These are phyloP conservation scores for Charanyca ferruginea DNA, from an alignment of 2,888 invertebrate species.

Conservation along the genomic window DNA sequence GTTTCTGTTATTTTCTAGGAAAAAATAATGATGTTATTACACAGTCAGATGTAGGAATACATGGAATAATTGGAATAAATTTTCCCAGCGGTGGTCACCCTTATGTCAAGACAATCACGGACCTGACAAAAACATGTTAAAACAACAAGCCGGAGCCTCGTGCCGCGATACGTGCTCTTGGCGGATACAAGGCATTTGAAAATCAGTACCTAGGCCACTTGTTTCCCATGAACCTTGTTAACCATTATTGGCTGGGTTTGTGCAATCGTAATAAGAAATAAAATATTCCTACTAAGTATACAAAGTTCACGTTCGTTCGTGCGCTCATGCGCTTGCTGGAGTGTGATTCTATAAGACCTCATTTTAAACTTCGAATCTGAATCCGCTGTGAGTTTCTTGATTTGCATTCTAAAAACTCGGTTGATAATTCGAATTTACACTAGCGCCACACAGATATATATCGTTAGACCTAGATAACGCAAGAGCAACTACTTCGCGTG, in stretches of 20 bases:
- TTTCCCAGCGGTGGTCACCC: slow-evolving; percentile 2
- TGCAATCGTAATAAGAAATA: slow-evolving; percentile 29
- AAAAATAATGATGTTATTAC: background rate
- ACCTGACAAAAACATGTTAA: slow-evolving; percentile 34
- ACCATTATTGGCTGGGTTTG: slow-evolving; percentile 4
- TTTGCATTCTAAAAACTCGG: too few relatives aligned
- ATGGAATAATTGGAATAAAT: background rate
- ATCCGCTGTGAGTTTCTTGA: too few relatives aligned
- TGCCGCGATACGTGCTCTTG: slow-evolving; percentile 6
- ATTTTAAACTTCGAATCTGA: too few relatives aligned
- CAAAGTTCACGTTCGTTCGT: too few relatives aligned
- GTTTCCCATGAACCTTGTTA: slow-evolving; percentile 8
- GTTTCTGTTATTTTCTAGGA: background rate
- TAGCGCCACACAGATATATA: too few relatives aligned
- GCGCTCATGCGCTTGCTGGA: slow-evolving; percentile 8
- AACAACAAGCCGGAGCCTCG: slow-evolving; percentile 6
- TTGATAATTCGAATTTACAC: too few relatives aligned
- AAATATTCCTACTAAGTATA: slow-evolving; percentile 2
- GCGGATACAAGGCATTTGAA: slow-evolving; percentile 6
- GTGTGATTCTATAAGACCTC: too few relatives aligned
- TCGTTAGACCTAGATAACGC: too few relatives aligned
- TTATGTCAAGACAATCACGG: slow-evolving; percentile 14
- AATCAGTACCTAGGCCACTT: background rate
- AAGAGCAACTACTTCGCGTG: too few relatives aligned
- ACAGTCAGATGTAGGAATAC: background rate